phyloP scores from a whole-genome alignment of 2,797 vertebrate genomes.

The Siniperca scherzeri region DNA sequence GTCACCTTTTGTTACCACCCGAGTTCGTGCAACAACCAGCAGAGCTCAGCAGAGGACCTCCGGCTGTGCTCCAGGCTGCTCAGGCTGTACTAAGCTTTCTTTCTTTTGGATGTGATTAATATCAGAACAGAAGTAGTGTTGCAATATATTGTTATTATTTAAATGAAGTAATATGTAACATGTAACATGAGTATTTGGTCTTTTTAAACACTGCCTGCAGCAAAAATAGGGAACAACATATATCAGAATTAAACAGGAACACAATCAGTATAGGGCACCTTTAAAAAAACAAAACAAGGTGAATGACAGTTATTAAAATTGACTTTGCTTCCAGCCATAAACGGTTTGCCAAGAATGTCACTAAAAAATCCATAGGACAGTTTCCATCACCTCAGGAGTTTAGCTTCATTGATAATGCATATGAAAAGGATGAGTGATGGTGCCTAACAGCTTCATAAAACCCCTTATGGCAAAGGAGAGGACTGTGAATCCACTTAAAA shows the following conservation, averaged over 20 bases:
- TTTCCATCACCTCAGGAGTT: slow-evolving; percentile 72
- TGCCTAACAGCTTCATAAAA: slow-evolving; percentile 55
- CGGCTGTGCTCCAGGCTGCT: slow-evolving; percentile 66
- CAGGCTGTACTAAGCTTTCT: slow-evolving; percentile 34
- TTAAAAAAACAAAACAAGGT: slow-evolving; percentile 64
- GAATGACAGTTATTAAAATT: slow-evolving; percentile 74
- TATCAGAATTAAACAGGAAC: slow-evolving; percentile 66
- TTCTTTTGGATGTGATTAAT: slow-evolving; percentile 40
- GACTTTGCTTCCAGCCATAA: slow-evolving; percentile 69
- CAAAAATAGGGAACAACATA: slow-evolving; percentile 38
- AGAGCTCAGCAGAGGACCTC: slow-evolving; percentile 51
- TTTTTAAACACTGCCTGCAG: slow-evolving; percentile 36
- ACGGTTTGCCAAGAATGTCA: slow-evolving; percentile 66
- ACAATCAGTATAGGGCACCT: slow-evolving; percentile 54
- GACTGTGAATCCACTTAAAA: slow-evolving; percentile 53
- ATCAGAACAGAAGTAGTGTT: slow-evolving; percentile 24
- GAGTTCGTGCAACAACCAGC: slow-evolving; percentile 44
- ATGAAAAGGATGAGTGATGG: slow-evolving; percentile 69
- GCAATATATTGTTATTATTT: slow-evolving; percentile 28
- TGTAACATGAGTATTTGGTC: slow-evolving; percentile 8
- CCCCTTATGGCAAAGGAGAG: slow-evolving; percentile 48
- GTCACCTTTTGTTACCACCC: slow-evolving; percentile 58
- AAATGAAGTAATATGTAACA: slow-evolving; percentile 24
- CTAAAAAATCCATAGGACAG: slow-evolving; percentile 69
- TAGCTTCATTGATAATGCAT: slow-evolving; percentile 73